phyloP scores from a whole-genome alignment of 2,113 vertebrate genomes.

The Lagopus muta region DNA sequence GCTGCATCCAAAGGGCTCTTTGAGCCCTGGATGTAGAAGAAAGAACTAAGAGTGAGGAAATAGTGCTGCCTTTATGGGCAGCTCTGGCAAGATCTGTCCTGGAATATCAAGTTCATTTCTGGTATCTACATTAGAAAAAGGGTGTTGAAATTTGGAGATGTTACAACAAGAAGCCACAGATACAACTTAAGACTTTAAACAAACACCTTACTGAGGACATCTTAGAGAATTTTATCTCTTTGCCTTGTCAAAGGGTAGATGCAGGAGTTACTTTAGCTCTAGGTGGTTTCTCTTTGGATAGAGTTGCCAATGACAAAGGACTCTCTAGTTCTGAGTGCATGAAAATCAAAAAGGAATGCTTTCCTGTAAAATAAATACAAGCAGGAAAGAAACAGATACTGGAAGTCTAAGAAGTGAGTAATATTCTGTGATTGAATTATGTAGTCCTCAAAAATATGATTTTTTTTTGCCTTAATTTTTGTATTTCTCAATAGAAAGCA shows the following conservation, averaged over 20 bases:
- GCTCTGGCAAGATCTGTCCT: conserved; percentile 19
- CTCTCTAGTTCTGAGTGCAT: background rate
- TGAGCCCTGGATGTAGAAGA: conserved; percentile 37
- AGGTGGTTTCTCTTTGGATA: background rate
- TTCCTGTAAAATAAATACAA: background rate
- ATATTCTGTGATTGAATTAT: background rate
- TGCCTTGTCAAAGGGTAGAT: background rate
- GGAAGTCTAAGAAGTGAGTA: background rate
- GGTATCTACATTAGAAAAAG: conserved; percentile 44
- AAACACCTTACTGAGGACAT: background rate
- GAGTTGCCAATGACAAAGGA: background rate
- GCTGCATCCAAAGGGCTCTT: background rate
- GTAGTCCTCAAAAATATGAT: background rate
- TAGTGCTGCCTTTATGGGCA: background rate
- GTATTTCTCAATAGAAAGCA: background rate
- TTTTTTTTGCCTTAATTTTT: background rate
- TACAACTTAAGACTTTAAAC: background rate
- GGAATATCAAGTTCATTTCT: conserved; percentile 48
- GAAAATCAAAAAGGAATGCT: background rate
- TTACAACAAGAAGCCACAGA: conserved; percentile 28
- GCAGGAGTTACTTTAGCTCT: background rate
- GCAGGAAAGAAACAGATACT: background rate
- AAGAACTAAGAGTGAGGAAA: conserved; percentile 1
- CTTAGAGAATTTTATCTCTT: conserved; percentile 5
- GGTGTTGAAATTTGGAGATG: conserved; percentile 18